These are phyloP conservation scores for Mesorhabditis spiculigera DNA, from an alignment of 2,888 invertebrate species.

Conservation along the genomic window DNA sequence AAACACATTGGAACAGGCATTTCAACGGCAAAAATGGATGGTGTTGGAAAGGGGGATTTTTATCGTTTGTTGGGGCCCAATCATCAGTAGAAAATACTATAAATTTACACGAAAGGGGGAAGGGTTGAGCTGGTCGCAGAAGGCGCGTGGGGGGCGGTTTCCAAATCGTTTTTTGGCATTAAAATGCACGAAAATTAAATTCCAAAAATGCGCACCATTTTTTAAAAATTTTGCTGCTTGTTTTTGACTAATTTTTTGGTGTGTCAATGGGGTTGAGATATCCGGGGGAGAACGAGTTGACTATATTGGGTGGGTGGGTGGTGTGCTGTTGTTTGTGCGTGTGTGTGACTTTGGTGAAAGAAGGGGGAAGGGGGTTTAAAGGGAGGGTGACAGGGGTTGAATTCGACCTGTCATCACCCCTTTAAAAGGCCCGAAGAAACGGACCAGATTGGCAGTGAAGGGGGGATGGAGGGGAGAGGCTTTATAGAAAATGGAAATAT, in stretches of 20 bases:
- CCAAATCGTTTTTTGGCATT: not conserved
- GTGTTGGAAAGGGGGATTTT: not conserved
- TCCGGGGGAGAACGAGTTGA: too few species aligned
- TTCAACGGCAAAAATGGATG: constrained; percentile 4
- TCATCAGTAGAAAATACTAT: not conserved
- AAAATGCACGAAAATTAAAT: not conserved
- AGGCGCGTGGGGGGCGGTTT: not conserved
- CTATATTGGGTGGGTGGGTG: too few species aligned
- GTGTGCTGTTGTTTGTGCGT: too few species aligned
- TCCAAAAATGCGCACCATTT: not conserved
- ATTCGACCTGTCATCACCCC: too few species aligned
- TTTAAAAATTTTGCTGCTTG: constrained; percentile 3
- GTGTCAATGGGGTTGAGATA: too few species aligned
- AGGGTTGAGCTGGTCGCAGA: not conserved
- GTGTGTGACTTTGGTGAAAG: constrained; percentile 11
- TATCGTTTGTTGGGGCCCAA: not conserved
- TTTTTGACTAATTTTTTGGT: not conserved
- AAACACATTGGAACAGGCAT: not conserved
- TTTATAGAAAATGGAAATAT: constrained; percentile 8
- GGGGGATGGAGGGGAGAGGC: constrained; percentile 19
- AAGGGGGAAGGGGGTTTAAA: constrained; percentile 9
- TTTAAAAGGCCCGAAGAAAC: too few species aligned
- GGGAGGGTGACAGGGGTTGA: constrained; percentile 4
- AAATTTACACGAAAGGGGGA: not conserved
- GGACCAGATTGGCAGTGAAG: constrained; percentile 16